A percentile compares a stretch with the other conserved stretches of the same genome.
phyloP scores from a whole-genome alignment of 2,797 vertebrate genomes.

The Sebastes cheni region DNA sequence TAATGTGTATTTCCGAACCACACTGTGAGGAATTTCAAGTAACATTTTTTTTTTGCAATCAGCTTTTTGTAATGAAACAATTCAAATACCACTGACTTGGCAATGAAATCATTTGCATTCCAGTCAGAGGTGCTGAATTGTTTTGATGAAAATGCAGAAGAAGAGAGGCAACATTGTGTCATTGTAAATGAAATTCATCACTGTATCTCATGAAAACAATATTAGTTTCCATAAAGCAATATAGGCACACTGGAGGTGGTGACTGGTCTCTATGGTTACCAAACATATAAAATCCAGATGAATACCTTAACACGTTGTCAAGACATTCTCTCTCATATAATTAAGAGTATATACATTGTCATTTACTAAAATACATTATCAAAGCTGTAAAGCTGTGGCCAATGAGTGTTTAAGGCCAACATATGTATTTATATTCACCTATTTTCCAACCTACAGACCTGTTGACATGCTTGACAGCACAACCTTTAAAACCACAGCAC shows the following conservation, averaged over 20 bases:
- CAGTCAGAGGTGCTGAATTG: conserved; percentile 8
- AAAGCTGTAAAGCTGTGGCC: background rate
- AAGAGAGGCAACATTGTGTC: conserved; percentile 24
- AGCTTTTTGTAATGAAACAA: conserved; percentile 33
- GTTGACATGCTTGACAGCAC: background rate
- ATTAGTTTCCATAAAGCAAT: conserved; percentile 46
- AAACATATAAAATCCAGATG: conserved; percentile 9
- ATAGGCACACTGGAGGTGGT: background rate
- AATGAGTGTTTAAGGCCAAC: background rate
- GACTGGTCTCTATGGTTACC: conserved; percentile 21
- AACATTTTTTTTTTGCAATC: background rate
- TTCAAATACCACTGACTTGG: conserved; percentile 25
- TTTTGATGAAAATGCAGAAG: conserved; percentile 53
- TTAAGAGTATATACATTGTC: background rate
- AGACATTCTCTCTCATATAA: background rate
- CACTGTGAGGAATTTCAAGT: conserved; percentile 15
- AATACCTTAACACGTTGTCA: background rate
- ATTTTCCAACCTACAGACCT: background rate
- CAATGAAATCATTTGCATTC: conserved; percentile 36
- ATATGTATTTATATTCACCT: background rate
- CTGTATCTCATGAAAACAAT: conserved; percentile 27
- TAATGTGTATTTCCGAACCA: background rate
- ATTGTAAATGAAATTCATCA: conserved; percentile 49
- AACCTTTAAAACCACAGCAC: background rate
- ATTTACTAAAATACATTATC: background rate